phyloP scores from a whole-genome alignment of 2,888 invertebrate species.

The Chalcis sispes region DNA sequence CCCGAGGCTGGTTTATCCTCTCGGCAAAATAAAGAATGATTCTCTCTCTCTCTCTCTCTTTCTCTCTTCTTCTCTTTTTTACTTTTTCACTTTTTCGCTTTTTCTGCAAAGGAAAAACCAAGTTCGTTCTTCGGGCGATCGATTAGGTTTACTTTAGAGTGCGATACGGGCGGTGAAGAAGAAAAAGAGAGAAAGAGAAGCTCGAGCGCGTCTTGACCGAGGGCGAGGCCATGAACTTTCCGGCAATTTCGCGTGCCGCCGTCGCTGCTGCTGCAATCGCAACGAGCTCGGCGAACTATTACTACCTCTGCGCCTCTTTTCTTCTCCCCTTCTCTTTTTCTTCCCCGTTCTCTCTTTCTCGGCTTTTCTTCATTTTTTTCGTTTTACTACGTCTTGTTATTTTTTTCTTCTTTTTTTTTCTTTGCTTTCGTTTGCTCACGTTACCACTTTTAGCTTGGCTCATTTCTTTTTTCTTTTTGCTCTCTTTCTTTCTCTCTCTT shows the following conservation, averaged over 20 bases:
- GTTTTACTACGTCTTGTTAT: slow-evolving; percentile 26
- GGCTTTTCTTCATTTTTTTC: slow-evolving; percentile 10
- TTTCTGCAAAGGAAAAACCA: slow-evolving; percentile 3
- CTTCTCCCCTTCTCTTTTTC: slow-evolving; percentile 46
- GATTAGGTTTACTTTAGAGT: slow-evolving; percentile 61
- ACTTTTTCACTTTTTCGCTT: not conserved
- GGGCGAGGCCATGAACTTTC: slow-evolving; percentile 61
- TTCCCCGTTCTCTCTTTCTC: slow-evolving; percentile 46
- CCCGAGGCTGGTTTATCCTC: slow-evolving; percentile 33
- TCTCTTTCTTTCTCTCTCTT: not conserved
- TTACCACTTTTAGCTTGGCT: slow-evolving; percentile 18
- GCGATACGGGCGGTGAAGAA: slow-evolving; percentile 58
- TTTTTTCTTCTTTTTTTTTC: slow-evolving; percentile 29
- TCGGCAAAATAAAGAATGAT: slow-evolving; percentile 35
- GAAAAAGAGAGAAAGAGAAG: slow-evolving; percentile 13
- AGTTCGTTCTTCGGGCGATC: slow-evolving; percentile 47
- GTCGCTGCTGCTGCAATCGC: slow-evolving; percentile 56
- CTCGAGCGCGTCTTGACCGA: slow-evolving; percentile 18
- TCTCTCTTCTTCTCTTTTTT: not conserved
- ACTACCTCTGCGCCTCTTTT: too few species aligned
- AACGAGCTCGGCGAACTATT: slow-evolving; percentile 50
- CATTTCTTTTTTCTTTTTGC: too few species aligned
- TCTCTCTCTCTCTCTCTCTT: slow-evolving; percentile 6
- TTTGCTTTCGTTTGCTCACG: slow-evolving; percentile 30
- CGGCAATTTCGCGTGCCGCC: slow-evolving; percentile 57